Base-by-base conservation (phyloP, 2,113 vertebrate species). In the Eptesicus fuscus region DNA sequence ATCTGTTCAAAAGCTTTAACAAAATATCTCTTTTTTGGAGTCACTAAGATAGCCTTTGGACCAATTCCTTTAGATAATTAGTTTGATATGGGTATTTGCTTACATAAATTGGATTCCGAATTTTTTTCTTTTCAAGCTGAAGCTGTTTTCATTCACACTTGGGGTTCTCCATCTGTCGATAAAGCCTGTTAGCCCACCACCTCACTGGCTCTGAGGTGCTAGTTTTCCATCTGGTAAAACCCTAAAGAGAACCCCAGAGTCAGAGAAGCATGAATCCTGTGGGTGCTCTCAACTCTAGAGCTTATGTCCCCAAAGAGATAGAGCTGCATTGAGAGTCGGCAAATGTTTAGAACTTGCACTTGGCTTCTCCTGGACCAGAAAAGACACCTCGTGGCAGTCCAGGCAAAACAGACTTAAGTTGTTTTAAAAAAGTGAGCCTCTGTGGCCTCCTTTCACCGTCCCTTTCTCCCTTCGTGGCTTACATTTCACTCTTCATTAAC, bases 91-190 rank as follows among this genome's bases (percentile, higher is more conserved):
- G 61, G 42, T 92, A 92, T 95, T 90, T 95, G 90, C 71, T 91
- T 91, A 80, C 83, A 80, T 92, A 93, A 78, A 91, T 65, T 88
- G 28, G 37, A 83, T 85, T 95, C 79, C 65, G 79, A 91, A 6
- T 83, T 69, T 90, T 94, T 93, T 74, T 47, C n/a, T 47, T 92
- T 96, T 95, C 17, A 67, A 88, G 20, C 77, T 87, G n/a, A 96
- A 96, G 87, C 94, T 97, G 93, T 95, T 97, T 96, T 93, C 84
- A 73, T 96, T 97, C 94, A 93, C 93, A 97, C 92, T 95, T 93
- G 90, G 92, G 84, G 95, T 96, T 84, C 74, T 95, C 95, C 96
- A 96, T 97, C 96, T 97, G 95, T 93, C 22, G 6, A 90, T 83
- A 78, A 95, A 94, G 80, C 95, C 90, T 97, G 96, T 96, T 96